Base-by-base conservation (phyloP, 2,888 invertebrate genomes). In the Leptopilina myrica region DNA sequence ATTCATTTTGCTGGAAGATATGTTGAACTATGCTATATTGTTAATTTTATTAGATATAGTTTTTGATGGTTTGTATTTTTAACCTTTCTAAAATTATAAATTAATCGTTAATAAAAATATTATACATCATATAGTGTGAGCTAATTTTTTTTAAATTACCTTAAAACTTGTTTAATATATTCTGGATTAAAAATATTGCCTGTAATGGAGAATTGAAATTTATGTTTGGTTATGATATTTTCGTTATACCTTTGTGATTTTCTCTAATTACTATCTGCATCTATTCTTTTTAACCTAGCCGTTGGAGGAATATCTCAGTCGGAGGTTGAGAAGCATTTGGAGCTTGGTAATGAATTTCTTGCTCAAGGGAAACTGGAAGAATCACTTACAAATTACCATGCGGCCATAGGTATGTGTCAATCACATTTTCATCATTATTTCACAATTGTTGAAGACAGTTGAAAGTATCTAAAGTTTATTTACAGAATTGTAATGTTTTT, bases 361-460 rank as follows among this genome's bases (percentile, higher is more conserved):
- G 96, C 97, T 64, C 95, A 96, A 85, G 98, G 99, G 53, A 98
- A 99, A 92, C 94, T 99, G 83, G 96, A 97, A 69, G 99, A 99
- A 93, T 99, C 99, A 11, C 92, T 99, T 76, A 96, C 97, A 81
- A 99, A 99, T 92, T 99, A 98, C 92, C 99, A 99, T 93, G 97
- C 98, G 82, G 99, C 99, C 86, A 97, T 99, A 87, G 98, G 97
- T 97, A 91, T 93, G 95, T 92, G 64, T 78, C 53, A 64, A 66
- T 40, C 64, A 76, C 56, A 40, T 73, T 33, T 76, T 78, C 14
- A 78, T 64, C 65, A 64, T 56, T 79, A 46, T 69, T 79, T 69
- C 33, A 33, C 33, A 33, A 75, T 20, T 79, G 75, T 93, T 93
- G 5, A 92, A 98, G 99, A 99, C 93, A 97, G 97, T 14, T 7